Evolutionary conservation across 2,797 vertebrate genomes (phyloP).

Genomic region (Siniperca scherzeri): DNA sequence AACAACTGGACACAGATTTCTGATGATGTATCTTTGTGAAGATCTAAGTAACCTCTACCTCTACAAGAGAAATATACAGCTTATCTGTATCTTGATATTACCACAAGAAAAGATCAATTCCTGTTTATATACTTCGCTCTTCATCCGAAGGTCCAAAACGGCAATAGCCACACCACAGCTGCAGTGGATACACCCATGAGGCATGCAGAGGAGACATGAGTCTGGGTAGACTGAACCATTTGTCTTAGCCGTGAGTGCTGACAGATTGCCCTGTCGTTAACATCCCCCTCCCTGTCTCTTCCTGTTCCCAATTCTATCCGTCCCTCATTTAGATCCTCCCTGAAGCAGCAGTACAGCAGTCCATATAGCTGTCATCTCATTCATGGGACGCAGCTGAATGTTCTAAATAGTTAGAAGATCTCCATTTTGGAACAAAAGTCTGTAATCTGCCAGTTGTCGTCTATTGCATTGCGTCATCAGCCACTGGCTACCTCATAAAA

Average conservation of each 20-base stretch:
- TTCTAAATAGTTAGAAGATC: constrained; percentile 39
- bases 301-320: constrained; percentile 52
- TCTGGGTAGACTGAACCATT: constrained; percentile 74
- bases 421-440: constrained; percentile 22
- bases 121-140: constrained; percentile 4
- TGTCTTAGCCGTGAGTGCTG: constrained; percentile 73
- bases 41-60: not conserved
- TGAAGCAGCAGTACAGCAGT: constrained; percentile 48
- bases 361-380: constrained; percentile 51
- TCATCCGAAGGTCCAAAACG: constrained; percentile 7
- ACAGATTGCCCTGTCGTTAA: constrained; percentile 75
- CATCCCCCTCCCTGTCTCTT: constrained; percentile 57
- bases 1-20: not conserved
- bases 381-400: constrained; percentile 27
- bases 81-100: constrained; percentile 2
- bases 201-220: constrained; percentile 45
- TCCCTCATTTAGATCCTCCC: constrained; percentile 55
- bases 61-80: not conserved
- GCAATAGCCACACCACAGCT: constrained; percentile 35
- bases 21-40: not conserved
- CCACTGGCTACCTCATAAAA: not conserved
- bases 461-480: not conserved
- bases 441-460: constrained; percentile 10
- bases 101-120: constrained; percentile 5
- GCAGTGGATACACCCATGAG: constrained; percentile 44